Evolutionary conservation across 2,797 vertebrate genomes (phyloP), one percentile per base, ranked within the genome.

Genomic region (Rhinichthys osculus): DNA sequence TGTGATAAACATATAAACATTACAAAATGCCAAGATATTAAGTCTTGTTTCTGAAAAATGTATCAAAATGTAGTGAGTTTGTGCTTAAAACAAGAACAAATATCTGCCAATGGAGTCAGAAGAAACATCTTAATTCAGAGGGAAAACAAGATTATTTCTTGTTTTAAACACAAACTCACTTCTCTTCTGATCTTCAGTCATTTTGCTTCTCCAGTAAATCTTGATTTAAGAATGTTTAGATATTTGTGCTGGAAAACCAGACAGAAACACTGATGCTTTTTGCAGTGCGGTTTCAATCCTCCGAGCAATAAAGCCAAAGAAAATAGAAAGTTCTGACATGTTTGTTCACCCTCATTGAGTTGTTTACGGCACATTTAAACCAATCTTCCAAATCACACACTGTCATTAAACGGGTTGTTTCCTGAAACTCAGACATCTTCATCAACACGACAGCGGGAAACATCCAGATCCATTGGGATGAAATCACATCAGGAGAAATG

Each of bases 311-410:
- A 42, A 62, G 35, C 50, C 6, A 2, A 42, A 3, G 23, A 44
- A 30, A 14, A 52, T 17, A 19, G 1, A 54, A 27, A 52, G 30
- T 27, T 70, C 64, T 54, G 17, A 17, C 42, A 47, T 66, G 13
- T 81, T 81, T 70, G 66, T n/a, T 67, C 77, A 10, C 54, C 19
- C 35, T 76, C 27, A 57, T 57, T n/a, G 35, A 42, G 33, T 62
- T 42, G 72, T 52, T 76, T 30, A 33, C 72, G 14, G 54, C 76
- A 78, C 76, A 59, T 77, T 23, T 17, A 77, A 38, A 38, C 0
- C 2, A 6, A 42, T 72, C 21, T 44, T 70, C 67, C 35, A 27
- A 38, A 74, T 35, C 47, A 23, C 21, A 44, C n/a, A 1, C 2
- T n/a, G 17, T 47, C 54, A 42, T 62, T 42, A 27, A 42, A 64